Base-by-base conservation (phyloP, 53 echinoderm and acorn worm species). In the Crossaster papposus region DNA sequence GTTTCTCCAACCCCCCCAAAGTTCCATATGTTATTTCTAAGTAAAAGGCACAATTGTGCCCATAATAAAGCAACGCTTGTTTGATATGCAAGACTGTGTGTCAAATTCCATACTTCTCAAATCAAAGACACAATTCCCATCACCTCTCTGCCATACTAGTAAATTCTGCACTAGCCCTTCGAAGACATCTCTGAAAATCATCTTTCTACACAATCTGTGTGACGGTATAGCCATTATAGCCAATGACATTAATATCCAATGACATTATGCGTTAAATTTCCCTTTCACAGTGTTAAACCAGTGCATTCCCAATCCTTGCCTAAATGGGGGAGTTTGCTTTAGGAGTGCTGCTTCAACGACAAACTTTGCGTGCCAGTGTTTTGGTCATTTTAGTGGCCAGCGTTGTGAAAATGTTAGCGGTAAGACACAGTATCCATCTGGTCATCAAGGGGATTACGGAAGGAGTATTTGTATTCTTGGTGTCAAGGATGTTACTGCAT, bases 281-380 rank as follows among this genome's bases (percentile, higher is more conserved):
- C 33, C 28, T 26, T 65, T 38, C 38, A 14, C 65, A 24, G 44
- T 11, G 34, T 36, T 34, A 22, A 52, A 91, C 70, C 68, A 38
- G 4, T 84, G 84, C 71, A 24, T 17, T 64, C 77, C 91, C 13
- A 77, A 78, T 70, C 91, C 85, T 3, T 91, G 91, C 70, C 51
- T 78, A 10, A 91, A 91, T 35, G 63, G 70, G 52, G 91, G 91
- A 7, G 55, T 51, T 4, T 91, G 91, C 78, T 87, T 32, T 77
- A 87, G 63, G 77, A 72, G 87, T 36, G 70, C 79, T 26, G 12
- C 10, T 3, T 65, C 78, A 8, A 14, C 51, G 32, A 51, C 35
- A 17, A 33, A 31, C 8, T 91, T 31, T 35, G 2, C 31, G 14
- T 91, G 91, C 75, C 37, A 36, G 44, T 84, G 91, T 37, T 14